phyloP scores from a whole-genome alignment of 1,140 invertebrate genomes.

The fruit fly (Drosophila melanogaster) region DNA sequence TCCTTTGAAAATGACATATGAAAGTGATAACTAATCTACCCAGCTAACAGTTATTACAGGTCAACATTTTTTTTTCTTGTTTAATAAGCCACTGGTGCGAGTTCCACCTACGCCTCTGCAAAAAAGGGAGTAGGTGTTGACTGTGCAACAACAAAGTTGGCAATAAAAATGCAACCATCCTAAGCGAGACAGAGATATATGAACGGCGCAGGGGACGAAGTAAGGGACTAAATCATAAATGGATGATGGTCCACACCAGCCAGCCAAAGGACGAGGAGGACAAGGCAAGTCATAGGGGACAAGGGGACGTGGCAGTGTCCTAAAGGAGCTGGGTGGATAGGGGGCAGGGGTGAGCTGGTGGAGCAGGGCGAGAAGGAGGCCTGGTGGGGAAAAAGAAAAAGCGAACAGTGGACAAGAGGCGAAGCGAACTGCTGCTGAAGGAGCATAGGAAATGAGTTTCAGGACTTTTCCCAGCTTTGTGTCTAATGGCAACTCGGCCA shows the following conservation, averaged over 20 bases:
- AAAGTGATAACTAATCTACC: too few relatives aligned
- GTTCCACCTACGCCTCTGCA: neutral
- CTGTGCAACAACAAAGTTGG: conserved; percentile 47
- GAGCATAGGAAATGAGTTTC: conserved; percentile 53
- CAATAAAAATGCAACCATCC: conserved; percentile 48
- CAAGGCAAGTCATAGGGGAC: conserved; percentile 5
- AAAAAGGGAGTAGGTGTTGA: conserved; percentile 25
- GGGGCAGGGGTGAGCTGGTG: too few relatives aligned
- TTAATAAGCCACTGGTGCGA: neutral
- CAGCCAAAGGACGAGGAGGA: neutral
- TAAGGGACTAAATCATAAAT: conserved; percentile 70
- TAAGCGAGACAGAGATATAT: conserved; percentile 2
- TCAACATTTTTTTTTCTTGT: too few relatives aligned
- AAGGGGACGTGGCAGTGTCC: conserved; percentile 5
- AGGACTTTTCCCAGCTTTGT: conserved; percentile 49
- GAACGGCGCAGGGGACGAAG: conserved; percentile 22
- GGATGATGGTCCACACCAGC: conserved; percentile 38
- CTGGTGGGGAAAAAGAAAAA: conserved; percentile 22
- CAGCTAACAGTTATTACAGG: too few relatives aligned
- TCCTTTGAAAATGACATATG: too few relatives aligned
- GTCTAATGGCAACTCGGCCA: conserved; percentile 36
- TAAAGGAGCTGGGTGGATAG: neutral
- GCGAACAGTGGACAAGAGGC: neutral
- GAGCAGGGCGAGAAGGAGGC: too few relatives aligned
- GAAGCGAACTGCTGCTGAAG: conserved; percentile 14